Evolutionary conservation across 2,888 invertebrate species (phyloP).

Genomic region (Molorchus minor): DNA sequence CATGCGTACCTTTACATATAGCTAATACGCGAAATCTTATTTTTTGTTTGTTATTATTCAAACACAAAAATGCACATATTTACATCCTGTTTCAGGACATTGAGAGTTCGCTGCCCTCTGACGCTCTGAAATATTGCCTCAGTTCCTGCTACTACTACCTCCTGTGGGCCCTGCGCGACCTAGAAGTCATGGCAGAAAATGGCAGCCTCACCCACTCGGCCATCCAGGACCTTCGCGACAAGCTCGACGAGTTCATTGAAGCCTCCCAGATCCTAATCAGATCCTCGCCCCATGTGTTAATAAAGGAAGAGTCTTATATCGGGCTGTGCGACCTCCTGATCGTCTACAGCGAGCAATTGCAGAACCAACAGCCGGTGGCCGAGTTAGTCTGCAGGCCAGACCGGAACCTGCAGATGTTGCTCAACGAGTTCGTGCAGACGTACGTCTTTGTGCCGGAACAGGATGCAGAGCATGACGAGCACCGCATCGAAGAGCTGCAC

Average conservation of each 20-base stretch:
- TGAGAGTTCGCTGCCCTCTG: constrained; percentile 65
- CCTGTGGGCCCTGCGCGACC: constrained; percentile 86
- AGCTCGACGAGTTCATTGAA: constrained; percentile 79
- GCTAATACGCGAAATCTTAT: no score
- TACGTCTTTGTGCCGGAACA: constrained; percentile 92
- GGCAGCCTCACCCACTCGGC: constrained; percentile 68
- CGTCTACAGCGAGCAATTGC: constrained; percentile 69
- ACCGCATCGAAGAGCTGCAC: constrained; percentile 96
- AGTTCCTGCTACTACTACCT: constrained; percentile 87
- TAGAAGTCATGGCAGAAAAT: constrained; percentile 77
- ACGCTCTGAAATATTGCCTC: constrained; percentile 80
- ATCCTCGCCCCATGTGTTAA: constrained; percentile 71
- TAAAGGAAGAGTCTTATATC: constrained; percentile 88
- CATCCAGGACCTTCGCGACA: constrained; percentile 71
- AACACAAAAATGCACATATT: constrained; percentile 1
- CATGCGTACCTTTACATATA: no score
- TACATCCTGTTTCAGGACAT: constrained; percentile 53
- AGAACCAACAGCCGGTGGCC: constrained; percentile 59
- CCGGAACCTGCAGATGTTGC: constrained; percentile 77
- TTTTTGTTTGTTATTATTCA: no score
- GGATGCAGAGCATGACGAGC: constrained; percentile 91
- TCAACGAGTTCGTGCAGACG: constrained; percentile 91
- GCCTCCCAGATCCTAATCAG: constrained; percentile 76
- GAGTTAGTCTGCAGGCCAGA: constrained; percentile 84
- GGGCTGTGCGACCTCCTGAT: constrained; percentile 96